Base-by-base conservation (phyloP, 2,797 vertebrate species). In the Merluccius polli region DNA sequence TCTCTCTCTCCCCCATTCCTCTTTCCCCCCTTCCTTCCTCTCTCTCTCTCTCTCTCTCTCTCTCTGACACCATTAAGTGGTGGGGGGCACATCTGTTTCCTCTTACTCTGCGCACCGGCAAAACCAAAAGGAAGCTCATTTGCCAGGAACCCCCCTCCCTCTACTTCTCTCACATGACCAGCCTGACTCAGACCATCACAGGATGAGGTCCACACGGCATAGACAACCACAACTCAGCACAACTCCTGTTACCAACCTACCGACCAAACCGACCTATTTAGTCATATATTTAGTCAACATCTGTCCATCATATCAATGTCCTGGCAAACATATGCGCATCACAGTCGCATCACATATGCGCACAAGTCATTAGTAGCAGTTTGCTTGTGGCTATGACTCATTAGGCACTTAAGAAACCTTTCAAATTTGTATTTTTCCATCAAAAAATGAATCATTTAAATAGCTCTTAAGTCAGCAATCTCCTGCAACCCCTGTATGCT, bases 101-200 rank as follows among this genome's bases (percentile, higher is more conserved):
- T 59, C n/a, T 87, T 85, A 74, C 11, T 32, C 31, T 18, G 27
- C 69, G 68, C 30, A 4, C 77, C 35, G n/a, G 29, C 68, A 52
- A 77, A 67, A 74, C 36, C 65, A 82, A 70, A 69, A 82, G 77
- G 13, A 75, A 24, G 74, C 69, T 71, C 77, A 48, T 12, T 32
- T 85, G 78, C 83, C 87, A n/a, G 87, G 77, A n/a, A 83, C 86
- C 52, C 48, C 67, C 30, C 15, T 18, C 67, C 30, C 31, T 78
- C 41, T 76, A 73, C 80, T 83, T 1, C 29, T 0, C 69, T 90
- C 90, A 89, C 63, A 38, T 87, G 91, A 92, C 78, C 83, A 5
- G 29, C 24, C 12, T 91, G 90, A 90, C 80, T 90, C 87, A 91
- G 83, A 74, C 35, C 76, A 52, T 90, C 90, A 90, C 70, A 52